These are phyloP conservation scores for Pangasius djambal DNA, from an alignment of 2,797 vertebrate species.

Conservation along the genomic window DNA sequence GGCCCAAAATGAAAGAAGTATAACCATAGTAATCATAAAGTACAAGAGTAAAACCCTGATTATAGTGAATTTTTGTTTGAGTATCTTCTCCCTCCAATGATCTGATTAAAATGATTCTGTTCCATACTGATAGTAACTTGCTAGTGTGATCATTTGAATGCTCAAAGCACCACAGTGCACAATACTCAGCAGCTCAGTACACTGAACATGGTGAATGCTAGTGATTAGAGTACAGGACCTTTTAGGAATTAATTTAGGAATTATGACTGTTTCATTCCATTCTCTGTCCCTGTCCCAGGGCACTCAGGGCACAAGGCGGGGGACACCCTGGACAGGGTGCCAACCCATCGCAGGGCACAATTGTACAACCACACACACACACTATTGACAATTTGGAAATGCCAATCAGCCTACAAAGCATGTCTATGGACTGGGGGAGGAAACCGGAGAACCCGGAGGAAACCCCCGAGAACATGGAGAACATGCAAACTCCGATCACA, in stretches of 20 bases:
- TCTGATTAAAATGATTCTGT: not conserved
- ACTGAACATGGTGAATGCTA: not conserved
- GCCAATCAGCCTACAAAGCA: too few species aligned
- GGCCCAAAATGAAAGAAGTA: not conserved
- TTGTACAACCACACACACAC: too few species aligned
- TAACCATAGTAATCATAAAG: not conserved
- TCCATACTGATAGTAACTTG: not conserved
- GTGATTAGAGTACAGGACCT: not conserved
- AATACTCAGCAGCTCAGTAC: not conserved
- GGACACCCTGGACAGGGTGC: too few species aligned
- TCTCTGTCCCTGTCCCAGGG: too few species aligned
- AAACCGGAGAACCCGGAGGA: too few species aligned
- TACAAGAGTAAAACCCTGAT: not conserved
- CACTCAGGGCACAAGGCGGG: too few species aligned
- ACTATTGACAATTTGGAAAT: too few species aligned
- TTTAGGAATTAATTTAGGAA: not conserved
- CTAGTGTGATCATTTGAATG: not conserved
- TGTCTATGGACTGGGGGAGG: too few species aligned
- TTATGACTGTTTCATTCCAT: too few species aligned
- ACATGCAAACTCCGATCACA: too few species aligned
- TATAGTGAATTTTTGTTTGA: not conserved
- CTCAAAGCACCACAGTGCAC: not conserved
- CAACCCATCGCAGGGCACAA: too few species aligned
- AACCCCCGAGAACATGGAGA: too few species aligned
- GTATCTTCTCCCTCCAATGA: not conserved